Percentiles rank a stretch among this genome's conserved stretches.
phyloP scores from a whole-genome alignment of 2,113 vertebrate species.

The Lathamus discolor region DNA sequence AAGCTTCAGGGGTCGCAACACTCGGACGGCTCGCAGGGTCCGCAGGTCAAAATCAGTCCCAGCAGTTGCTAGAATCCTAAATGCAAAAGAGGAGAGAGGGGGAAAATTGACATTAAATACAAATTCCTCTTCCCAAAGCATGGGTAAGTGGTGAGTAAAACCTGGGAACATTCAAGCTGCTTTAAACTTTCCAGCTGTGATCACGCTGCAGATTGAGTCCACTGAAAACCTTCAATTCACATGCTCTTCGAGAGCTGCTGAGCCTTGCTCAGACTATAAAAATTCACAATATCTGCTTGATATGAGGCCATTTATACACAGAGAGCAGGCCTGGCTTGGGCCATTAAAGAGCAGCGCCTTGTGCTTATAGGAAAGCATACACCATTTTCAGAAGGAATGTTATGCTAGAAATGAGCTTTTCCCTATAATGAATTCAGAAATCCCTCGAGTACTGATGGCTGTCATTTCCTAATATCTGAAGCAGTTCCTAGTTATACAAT shows the following conservation, averaged over 20 bases:
- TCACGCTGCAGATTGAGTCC: accelerated
- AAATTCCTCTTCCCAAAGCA: neutral
- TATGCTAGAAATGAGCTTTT: neutral
- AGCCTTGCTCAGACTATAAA: neutral
- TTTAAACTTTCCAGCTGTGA: neutral
- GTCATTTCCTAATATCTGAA: neutral
- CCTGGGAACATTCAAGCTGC: neutral
- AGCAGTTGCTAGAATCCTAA: conserved; percentile 91
- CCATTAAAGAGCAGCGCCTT: neutral
- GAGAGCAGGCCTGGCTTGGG: neutral
- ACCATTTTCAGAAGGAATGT: neutral
- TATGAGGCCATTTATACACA: accelerated
- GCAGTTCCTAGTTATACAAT: neutral
- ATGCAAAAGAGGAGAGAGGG: neutral
- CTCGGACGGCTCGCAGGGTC: conserved; percentile 90
- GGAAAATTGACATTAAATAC: neutral
- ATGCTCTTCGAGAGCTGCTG: neutral
- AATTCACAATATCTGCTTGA: neutral
- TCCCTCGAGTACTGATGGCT: neutral
- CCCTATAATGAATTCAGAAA: neutral
- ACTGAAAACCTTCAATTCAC: neutral
- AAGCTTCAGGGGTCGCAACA: conserved; percentile 92
- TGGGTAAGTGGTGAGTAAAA: neutral
- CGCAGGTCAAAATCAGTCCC: conserved; percentile 93
- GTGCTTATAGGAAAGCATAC: neutral